phyloP scores from a whole-genome alignment of 1,140 invertebrate species.

The Monochamus saltuarius region DNA sequence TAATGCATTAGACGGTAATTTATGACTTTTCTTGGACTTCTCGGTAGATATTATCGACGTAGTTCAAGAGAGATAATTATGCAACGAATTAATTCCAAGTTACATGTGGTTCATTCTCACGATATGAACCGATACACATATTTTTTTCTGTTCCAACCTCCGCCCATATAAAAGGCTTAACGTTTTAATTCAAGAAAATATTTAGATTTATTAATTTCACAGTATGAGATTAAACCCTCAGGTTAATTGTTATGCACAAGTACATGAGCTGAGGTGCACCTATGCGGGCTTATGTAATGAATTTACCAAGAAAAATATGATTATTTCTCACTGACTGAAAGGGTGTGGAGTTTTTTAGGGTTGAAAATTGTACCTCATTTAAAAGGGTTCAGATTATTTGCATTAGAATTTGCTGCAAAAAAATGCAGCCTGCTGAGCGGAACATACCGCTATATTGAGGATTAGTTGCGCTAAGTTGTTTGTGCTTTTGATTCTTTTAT shows the following conservation, averaged over 20 bases:
- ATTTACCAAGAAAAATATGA: conserved; percentile 19
- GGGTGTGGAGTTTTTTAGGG: conserved; percentile 17
- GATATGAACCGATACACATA: neutral
- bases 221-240: conserved; percentile 24
- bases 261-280: too few species aligned
- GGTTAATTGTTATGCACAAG: neutral
- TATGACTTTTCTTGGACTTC: too few species aligned
- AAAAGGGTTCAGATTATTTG: conserved; percentile 31
- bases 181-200: conserved; percentile 23
- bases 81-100: too few species aligned
- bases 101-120: conserved; percentile 6
- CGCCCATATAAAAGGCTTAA: conserved; percentile 7
- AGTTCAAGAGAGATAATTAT: too few species aligned
- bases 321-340: conserved; percentile 18
- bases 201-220: conserved; percentile 37
- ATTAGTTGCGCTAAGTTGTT: too few species aligned
- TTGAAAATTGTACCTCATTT: conserved; percentile 20
- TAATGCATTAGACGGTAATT: too few species aligned
- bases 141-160: conserved; percentile 4
- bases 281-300: conserved; percentile 25
- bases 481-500: too few species aligned
- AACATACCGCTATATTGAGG: conserved; percentile 14
- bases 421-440: conserved; percentile 19
- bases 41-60: too few species aligned
- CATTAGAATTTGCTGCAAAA: conserved; percentile 18